phyloP scores from a whole-genome alignment of 2,888 invertebrate genomes.

The Hedychridium roseum region DNA sequence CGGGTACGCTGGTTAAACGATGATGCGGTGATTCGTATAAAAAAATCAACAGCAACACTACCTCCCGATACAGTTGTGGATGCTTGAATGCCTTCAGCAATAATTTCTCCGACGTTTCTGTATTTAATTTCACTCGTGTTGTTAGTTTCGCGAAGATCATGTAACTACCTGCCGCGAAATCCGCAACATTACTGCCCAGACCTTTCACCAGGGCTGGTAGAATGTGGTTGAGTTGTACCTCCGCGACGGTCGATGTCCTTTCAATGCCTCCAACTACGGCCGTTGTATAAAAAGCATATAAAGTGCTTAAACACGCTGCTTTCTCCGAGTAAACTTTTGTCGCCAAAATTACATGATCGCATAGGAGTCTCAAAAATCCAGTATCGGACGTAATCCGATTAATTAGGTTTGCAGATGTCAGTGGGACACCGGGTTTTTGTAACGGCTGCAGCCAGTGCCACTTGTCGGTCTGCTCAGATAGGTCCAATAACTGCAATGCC shows the following conservation, averaged over 20 bases:
- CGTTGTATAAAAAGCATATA: conserved; percentile 84
- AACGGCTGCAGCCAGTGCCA: conserved; percentile 82
- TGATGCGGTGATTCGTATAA: conserved; percentile 73
- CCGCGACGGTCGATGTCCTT: conserved; percentile 66
- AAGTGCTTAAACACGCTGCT: conserved; percentile 71
- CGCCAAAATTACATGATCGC: conserved; percentile 67
- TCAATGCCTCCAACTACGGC: conserved; percentile 77
- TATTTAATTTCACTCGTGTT: conserved; percentile 70
- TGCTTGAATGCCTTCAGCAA: conserved; percentile 69
- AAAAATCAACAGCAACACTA: conserved; percentile 73
- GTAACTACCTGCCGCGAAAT: conserved; percentile 78
- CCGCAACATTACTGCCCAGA: conserved; percentile 72
- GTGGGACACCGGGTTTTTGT: conserved; percentile 77
- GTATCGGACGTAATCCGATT: conserved; percentile 75
- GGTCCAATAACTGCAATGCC: conserved; percentile 77
- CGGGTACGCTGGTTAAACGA: conserved; percentile 65
- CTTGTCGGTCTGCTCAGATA: conserved; percentile 69
- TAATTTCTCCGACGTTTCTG: conserved; percentile 69
- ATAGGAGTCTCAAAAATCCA: conserved; percentile 72
- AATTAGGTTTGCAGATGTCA: conserved; percentile 77
- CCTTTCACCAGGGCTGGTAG: conserved; percentile 78
- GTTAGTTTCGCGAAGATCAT: conserved; percentile 78
- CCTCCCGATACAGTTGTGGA: conserved; percentile 70
- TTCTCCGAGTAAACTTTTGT: conserved; percentile 70
- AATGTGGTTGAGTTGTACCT: conserved; percentile 74